Evolutionary conservation across 2,113 vertebrate genomes (phyloP), one percentile per base, ranked within the genome.

Genomic region (Athene cunicularia): DNA sequence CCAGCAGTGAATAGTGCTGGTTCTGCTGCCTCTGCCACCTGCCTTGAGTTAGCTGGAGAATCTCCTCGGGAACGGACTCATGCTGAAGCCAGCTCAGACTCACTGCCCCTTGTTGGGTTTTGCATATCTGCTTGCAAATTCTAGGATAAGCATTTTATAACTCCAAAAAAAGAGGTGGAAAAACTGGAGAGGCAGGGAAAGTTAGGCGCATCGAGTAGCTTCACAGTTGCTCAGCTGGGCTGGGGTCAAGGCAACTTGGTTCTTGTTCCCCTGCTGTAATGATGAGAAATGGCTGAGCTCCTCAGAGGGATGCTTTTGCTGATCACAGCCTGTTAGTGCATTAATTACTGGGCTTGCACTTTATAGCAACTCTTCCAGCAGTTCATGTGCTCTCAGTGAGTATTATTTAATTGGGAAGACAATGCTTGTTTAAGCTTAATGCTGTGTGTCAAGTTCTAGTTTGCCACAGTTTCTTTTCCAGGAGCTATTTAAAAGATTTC

Each of bases 331-430:
- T 90, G 77, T 45, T 75, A 60, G 53, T 71, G 60, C 58, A 24
- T 93, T 90, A 80, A 85, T 95, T 86, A 93, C 56, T 64, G 39
- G 43, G 15, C 43, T 90, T 93, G 71, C 26, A 21, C 49, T 92
- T 80, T 18, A 11, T 37, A 55, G 70, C 82, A 87, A 79, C 77
- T 79, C 81, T 81, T 59, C 7, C 8, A 90, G 74, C 27, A 60
- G 66, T 80, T 93, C 35, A 23, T 47, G 45, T 86, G 53, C 39
- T 92, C 18, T 93, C 60, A 67, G 28, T 50, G 28, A 75, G 28
- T 63, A 37, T 71, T 20, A 64, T 52, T 74, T 90, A 80, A 35
- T 71, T 63, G 58, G 53, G 33, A 68, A 52, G 86, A 88, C 68
- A 60, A 80, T 50, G 47, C 58, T 84, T 60, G 9, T 68, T 90